phyloP scores from a whole-genome alignment of 2,797 vertebrate species.

The Apodemus agrarius region DNA sequence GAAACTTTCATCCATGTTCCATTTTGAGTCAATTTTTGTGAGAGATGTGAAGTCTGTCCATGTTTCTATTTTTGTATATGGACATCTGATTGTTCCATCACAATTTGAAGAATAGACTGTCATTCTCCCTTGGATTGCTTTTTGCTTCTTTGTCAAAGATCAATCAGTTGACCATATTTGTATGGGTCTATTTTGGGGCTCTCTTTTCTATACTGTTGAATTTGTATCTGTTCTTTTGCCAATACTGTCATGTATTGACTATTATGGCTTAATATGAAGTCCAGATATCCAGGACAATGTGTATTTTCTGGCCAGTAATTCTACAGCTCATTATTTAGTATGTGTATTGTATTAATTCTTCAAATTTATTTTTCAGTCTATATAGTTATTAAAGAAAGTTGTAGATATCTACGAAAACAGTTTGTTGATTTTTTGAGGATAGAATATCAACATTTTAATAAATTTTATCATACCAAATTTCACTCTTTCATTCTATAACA shows the following conservation, averaged over 20 bases:
- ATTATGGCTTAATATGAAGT: not conserved
- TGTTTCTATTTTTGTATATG: slow-evolving; percentile 43
- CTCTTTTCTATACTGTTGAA: not conserved
- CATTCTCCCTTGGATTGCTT: not conserved
- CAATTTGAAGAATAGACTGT: not conserved
- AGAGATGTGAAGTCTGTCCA: not conserved
- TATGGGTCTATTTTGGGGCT: not conserved
- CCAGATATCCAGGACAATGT: not conserved
- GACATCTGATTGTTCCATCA: not conserved
- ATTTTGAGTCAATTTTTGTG: slow-evolving; percentile 27
- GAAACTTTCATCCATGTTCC: not conserved
- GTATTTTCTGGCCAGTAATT: not conserved
- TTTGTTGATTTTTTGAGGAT: not conserved
- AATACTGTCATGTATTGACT: not conserved
- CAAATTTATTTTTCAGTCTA: not conserved
- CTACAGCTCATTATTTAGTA: not conserved
- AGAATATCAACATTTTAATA: not conserved
- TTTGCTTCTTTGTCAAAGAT: slow-evolving; percentile 41
- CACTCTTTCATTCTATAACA: not conserved
- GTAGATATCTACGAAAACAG: not conserved
- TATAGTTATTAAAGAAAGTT: not conserved
- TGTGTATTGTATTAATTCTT: not conserved
- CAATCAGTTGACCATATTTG: not conserved
- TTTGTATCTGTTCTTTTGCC: not conserved
- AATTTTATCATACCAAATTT: not conserved